Conservation (phyloP, 1,140 invertebrate genomes). For the Leptinotarsa lineolata region DNA sequence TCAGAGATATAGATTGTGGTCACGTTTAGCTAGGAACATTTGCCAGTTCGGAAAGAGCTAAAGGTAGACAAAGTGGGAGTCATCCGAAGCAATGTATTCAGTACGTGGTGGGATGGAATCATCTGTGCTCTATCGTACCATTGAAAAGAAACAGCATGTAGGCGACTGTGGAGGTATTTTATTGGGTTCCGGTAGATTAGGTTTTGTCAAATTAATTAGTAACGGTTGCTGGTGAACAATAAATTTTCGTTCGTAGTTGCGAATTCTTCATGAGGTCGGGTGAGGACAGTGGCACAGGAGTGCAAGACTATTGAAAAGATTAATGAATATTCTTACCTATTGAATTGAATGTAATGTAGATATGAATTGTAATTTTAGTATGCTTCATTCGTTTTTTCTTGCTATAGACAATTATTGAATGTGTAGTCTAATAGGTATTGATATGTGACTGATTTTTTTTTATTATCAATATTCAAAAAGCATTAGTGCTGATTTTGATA, state of each 20-base stretch:
- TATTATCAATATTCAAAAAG: too few relatives aligned
- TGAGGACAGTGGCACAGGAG: background rate
- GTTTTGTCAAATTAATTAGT: conserved; percentile 23
- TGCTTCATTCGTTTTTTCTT: too few relatives aligned
- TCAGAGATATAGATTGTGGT: conserved; percentile 4
- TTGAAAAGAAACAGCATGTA: background rate
- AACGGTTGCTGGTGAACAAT: conserved; percentile 3
- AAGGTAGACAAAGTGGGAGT: background rate
- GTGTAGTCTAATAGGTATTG: too few relatives aligned
- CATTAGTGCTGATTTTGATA: too few relatives aligned
- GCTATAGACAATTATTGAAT: too few relatives aligned
- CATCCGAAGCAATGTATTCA: background rate
- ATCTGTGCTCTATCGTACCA: background rate
- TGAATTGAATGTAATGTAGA: background rate
- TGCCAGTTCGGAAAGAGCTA: background rate
- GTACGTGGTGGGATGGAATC: background rate
- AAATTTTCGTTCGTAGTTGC: background rate
- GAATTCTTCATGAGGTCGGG: background rate
- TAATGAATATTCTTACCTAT: background rate
- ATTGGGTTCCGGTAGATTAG: conserved; percentile 18
- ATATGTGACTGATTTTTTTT: too few relatives aligned
- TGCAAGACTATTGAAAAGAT: background rate
- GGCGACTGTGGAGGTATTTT: background rate
- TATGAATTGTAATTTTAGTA: too few relatives aligned
- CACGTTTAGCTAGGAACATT: conserved; percentile 4